Evolutionary conservation across 2,888 invertebrate species (phyloP).

Genomic region (Chalcosyrphus nemorum): DNA sequence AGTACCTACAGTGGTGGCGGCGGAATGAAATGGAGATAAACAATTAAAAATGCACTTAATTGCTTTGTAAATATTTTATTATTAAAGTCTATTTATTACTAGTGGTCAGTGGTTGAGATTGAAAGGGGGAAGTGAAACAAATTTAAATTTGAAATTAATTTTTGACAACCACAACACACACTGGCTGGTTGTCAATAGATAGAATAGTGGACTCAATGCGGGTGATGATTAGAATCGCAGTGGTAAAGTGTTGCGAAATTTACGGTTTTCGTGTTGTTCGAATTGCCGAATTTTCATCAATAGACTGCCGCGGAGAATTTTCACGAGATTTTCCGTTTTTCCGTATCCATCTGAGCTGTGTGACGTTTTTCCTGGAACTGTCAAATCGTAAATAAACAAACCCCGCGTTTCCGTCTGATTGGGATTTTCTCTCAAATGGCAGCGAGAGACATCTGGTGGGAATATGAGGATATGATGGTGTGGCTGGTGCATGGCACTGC

Average conservation of each 20-base stretch:
- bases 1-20: background rate
- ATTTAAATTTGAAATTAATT: slow-evolving; percentile 42
- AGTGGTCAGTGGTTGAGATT: background rate
- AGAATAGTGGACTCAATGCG: background rate
- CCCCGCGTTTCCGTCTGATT: slow-evolving; percentile 66
- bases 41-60: slow-evolving; percentile 60
- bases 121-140: background rate
- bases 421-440: slow-evolving; percentile 25
- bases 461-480: background rate
- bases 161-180: slow-evolving; percentile 8
- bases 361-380: slow-evolving; percentile 81
- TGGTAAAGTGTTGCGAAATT: background rate
- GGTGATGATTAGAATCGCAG: slow-evolving; percentile 1
- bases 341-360: slow-evolving; percentile 78
- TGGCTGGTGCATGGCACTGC: slow-evolving; percentile 35
- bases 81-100: slow-evolving; percentile 15
- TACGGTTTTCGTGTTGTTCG: slow-evolving; percentile 36
- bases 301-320: slow-evolving; percentile 65
- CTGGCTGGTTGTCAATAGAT: background rate
- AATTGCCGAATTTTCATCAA: slow-evolving; percentile 51
- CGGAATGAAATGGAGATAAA: slow-evolving; percentile 18
- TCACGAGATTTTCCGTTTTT: slow-evolving; percentile 72
- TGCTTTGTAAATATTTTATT: slow-evolving; percentile 70
- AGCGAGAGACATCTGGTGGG: slow-evolving; percentile 37
- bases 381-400: slow-evolving; percentile 79